Percentiles rank a stretch among this genome's conserved stretches.
Conservation (phyloP, 2,113 vertebrate genomes). For the Odocoileus hemionus region DNA sequence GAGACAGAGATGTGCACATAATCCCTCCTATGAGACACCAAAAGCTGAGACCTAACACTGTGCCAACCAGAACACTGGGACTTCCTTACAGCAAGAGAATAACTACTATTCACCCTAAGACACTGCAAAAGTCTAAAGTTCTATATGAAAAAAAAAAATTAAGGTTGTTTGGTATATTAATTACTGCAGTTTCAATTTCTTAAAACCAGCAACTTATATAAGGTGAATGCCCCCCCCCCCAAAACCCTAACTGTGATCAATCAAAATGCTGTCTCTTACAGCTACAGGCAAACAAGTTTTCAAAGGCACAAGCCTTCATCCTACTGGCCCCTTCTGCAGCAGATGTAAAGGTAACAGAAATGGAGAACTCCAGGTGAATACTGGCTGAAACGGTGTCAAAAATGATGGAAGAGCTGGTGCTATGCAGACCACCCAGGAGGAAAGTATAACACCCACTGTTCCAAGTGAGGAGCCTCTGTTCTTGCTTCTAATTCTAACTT, state of each 20-base stretch:
- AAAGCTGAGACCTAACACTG: not conserved
- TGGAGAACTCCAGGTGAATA: not conserved
- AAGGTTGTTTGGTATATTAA: not conserved
- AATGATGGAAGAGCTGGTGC: not conserved
- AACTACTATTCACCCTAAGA: not conserved
- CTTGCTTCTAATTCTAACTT: not conserved
- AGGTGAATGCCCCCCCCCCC: not conserved
- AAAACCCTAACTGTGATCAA: not conserved
- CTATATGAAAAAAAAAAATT: not conserved
- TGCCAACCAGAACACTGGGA: not conserved
- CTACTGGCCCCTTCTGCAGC: not conserved
- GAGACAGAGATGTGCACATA: not conserved
- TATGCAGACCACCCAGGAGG: not conserved
- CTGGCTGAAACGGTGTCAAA: not conserved
- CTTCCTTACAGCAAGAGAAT: not conserved
- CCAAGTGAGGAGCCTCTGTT: not conserved
- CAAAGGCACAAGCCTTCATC: not conserved
- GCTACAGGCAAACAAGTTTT: not conserved
- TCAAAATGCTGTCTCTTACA: not conserved
- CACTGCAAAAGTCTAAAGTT: not conserved
- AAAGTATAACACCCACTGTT: not conserved
- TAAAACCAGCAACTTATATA: not conserved
- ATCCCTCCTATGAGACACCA: not conserved
- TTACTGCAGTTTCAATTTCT: not conserved
- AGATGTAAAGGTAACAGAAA: not conserved